These are phyloP conservation scores for Perca fluviatilis DNA, from an alignment of 2,113 vertebrate species.

Conservation along the genomic window DNA sequence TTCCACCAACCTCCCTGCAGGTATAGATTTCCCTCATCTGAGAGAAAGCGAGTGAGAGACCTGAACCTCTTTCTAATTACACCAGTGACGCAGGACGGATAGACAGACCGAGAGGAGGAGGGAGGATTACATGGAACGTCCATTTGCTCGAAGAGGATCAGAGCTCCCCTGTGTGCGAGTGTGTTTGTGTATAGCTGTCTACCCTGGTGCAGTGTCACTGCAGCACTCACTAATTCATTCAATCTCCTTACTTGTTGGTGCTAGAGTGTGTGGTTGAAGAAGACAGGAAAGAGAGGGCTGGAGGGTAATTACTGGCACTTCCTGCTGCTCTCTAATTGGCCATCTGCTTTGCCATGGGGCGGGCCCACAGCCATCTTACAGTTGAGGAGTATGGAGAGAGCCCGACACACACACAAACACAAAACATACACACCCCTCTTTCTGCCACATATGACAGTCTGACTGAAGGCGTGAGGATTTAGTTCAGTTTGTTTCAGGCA, in stretches of 20 bases:
- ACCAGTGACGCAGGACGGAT: constrained; percentile 66
- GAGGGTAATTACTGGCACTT: constrained; percentile 80
- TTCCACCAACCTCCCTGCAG: constrained; percentile 37
- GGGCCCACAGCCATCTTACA: constrained; percentile 77
- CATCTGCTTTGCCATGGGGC: constrained; percentile 81
- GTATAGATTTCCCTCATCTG: constrained; percentile 68
- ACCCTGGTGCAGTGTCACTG: constrained; percentile 77
- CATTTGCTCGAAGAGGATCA: constrained; percentile 78
- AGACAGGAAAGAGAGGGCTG: constrained; percentile 69
- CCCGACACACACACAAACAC: constrained; percentile 5
- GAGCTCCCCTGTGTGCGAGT: constrained; percentile 59
- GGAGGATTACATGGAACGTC: constrained; percentile 75
- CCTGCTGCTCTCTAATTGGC: constrained; percentile 84
- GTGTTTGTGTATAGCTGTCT: constrained; percentile 60
- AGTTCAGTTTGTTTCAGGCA: constrained; percentile 45
- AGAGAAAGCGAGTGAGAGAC: constrained; percentile 64
- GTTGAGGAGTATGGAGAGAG: constrained; percentile 57
- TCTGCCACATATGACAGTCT: constrained; percentile 36
- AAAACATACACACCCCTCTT: constrained; percentile 6
- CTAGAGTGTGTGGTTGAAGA: constrained; percentile 62
- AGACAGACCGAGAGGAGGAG: constrained; percentile 59
- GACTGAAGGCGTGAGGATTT: constrained; percentile 39
- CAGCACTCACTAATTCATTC: constrained; percentile 82
- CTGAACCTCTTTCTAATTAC: constrained; percentile 74
- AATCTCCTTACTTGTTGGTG: constrained; percentile 78